Percentiles rank a stretch among this genome's conserved stretches.
These are phyloP conservation scores for Hirtodrosophila alboralis DNA, from an alignment of 2,888 invertebrate species.

Conservation along the genomic window DNA sequence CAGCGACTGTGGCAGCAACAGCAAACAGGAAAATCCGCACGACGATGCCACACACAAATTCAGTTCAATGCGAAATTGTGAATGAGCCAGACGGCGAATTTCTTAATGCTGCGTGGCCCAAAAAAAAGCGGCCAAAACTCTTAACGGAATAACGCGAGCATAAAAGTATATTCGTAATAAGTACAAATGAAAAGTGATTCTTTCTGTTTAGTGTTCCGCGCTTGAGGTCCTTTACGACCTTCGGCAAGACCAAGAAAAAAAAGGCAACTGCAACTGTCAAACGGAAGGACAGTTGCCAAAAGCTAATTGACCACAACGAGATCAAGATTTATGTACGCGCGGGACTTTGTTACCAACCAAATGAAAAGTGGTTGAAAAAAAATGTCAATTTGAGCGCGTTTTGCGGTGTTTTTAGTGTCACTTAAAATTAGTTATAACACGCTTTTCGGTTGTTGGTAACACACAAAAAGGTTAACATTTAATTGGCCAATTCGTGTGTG, in stretches of 20 bases:
- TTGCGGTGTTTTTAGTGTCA: slow-evolving; percentile 23
- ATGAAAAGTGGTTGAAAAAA: slow-evolving; percentile 14
- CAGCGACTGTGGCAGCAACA: slow-evolving; percentile 40
- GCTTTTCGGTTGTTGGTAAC: slow-evolving; percentile 11
- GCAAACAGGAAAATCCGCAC: slow-evolving; percentile 79
- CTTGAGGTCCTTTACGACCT: slow-evolving; percentile 25
- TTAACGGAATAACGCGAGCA: slow-evolving; percentile 25
- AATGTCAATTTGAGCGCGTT: slow-evolving; percentile 30
- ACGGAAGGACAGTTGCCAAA: slow-evolving; percentile 39
- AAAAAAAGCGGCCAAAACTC: slow-evolving; percentile 17
- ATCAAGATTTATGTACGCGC: slow-evolving; percentile 40
- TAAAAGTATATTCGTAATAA: slow-evolving; percentile 38
- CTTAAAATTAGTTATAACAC: slow-evolving; percentile 22
- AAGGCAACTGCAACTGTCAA: slow-evolving; percentile 23
- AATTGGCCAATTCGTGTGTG: slow-evolving; percentile 53
- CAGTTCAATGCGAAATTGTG: slow-evolving; percentile 78
- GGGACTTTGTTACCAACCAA: slow-evolving; percentile 12
- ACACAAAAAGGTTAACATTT: slow-evolving; percentile 44
- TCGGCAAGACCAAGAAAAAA: slow-evolving; percentile 24
- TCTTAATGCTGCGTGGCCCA: slow-evolving; percentile 43
- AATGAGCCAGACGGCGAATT: slow-evolving; percentile 69
- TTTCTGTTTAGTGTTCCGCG: slow-evolving; percentile 17
- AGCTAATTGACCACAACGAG: slow-evolving; percentile 42
- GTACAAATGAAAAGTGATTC: slow-evolving; percentile 35
- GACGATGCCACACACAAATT: slow-evolving; percentile 69